Base-by-base conservation (phyloP, 2,888 invertebrate species). In the Phorcus lineatus region DNA sequence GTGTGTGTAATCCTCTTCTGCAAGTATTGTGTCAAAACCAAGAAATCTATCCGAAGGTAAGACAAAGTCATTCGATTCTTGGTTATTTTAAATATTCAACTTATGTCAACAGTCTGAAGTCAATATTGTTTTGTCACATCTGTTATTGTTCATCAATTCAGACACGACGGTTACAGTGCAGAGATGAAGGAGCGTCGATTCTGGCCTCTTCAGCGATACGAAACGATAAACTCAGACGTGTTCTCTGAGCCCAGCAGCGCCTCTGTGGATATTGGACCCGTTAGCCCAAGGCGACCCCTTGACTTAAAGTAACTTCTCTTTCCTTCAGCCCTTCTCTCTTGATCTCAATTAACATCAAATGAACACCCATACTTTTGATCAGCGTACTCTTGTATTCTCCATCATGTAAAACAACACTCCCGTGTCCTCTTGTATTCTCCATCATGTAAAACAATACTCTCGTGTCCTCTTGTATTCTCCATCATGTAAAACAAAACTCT, bases 1-100 rank as follows among this genome's bases (percentile, higher is more conserved):
- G 88, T 93, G 40, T 88, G 91, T 57, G 92, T 93, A 82, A 91
- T 93, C 80, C 89, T 93, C 77, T 91, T 91, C 86, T 93, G 93
- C 88, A 93, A 93, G 87, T 91, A 91, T 84, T 93, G 93, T 87
- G 88, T 91, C 78, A 91, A 91, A 79, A 89, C 90, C 79, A 91
- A 90, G 83, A 89, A 90, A 82, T 81, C 83, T 17, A 82, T 86
- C 16, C 80, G 83, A 80, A 88, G 90, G 91, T 90, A 80, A 82
- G 86, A 6, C 47, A 47, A 47, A 47, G 4, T 6, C 13, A 47
- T 47, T 7, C 4, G 1, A 47, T 47, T 11, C 47, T 47, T 47
- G 1, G 11, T 47, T 1, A 47, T 47, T 47, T 47, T 6, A 1
- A 6, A 47, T 9, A 1, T 13, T 47, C 13, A 1, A 9, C 47